phyloP scores from a whole-genome alignment of 2,797 vertebrate genomes.

The Acrossocheilus fasciatus region DNA sequence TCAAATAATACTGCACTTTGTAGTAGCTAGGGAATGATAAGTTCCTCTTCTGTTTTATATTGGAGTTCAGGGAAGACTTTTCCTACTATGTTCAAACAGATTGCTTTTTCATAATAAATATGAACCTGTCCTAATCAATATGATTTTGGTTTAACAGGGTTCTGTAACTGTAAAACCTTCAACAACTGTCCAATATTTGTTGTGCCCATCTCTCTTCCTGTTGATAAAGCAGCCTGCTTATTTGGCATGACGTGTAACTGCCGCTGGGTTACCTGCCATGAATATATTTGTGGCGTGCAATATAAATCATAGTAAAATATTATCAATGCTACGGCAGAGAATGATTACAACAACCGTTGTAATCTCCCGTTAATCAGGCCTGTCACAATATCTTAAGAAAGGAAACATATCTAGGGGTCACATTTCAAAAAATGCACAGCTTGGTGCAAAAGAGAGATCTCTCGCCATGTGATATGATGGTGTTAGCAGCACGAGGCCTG shows the following conservation, averaged over 20 bases:
- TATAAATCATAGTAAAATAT: conserved; percentile 35
- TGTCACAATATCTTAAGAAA: conserved; percentile 21
- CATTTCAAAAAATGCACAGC: conserved; percentile 9
- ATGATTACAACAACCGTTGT: conserved; percentile 35
- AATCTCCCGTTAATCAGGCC: conserved; percentile 21
- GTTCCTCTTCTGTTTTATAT: not conserved
- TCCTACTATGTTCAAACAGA: not conserved
- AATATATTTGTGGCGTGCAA: conserved; percentile 1
- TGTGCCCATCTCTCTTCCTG: not conserved
- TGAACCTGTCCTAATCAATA: not conserved
- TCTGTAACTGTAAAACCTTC: conserved; percentile 24
- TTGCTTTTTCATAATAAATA: conserved; percentile 18
- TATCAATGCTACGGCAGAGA: conserved; percentile 7
- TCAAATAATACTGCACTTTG: not conserved
- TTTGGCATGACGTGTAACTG: conserved; percentile 10
- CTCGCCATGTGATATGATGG: conserved; percentile 24
- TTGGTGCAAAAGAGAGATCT: conserved; percentile 38
- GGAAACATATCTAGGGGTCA: conserved; percentile 46
- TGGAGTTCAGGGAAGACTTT: not conserved
- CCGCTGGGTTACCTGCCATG: conserved; percentile 22
- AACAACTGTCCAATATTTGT: not conserved
- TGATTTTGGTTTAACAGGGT: not conserved
- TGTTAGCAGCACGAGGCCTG: conserved; percentile 15
- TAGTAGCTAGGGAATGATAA: not conserved
- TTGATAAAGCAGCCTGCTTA: conserved; percentile 24